A percentile compares a stretch with the other conserved stretches of the same genome.
Conservation (phyloP, 2,113 vertebrate genomes). For the Gadus chalcogrammus region DNA sequence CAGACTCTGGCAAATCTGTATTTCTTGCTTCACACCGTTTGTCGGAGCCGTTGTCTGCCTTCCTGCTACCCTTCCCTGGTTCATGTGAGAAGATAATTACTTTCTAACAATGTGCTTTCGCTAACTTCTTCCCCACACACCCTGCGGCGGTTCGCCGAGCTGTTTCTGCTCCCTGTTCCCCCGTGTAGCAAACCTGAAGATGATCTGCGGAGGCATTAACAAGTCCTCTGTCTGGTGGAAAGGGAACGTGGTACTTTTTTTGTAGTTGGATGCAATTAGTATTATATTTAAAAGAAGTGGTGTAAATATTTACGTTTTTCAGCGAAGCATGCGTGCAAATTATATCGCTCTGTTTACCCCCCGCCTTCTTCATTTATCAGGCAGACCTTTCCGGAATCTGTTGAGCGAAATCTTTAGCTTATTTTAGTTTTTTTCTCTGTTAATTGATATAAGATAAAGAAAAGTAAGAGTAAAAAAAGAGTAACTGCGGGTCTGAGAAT, state of each 20-base stretch:
- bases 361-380: too few species aligned
- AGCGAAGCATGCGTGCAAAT: neutral
- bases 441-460: constrained; percentile 23
- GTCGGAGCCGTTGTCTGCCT: constrained; percentile 22
- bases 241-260: constrained; percentile 18
- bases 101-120: constrained; percentile 48
- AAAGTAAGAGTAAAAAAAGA: constrained; percentile 19
- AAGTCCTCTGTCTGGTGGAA: constrained; percentile 29
- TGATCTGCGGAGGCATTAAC: constrained; percentile 46
- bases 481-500: constrained; percentile 30
- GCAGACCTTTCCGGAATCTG: constrained; percentile 2
- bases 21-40: constrained; percentile 15
- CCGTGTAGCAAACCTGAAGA: constrained; percentile 42
- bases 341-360: neutral
- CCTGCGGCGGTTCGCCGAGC: constrained; percentile 39
- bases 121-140: constrained; percentile 29
- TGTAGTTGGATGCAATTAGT: constrained; percentile 12
- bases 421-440: neutral
- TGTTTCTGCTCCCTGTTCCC: constrained; percentile 39
- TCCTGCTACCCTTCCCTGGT: constrained; percentile 13
- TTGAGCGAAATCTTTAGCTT: constrained; percentile 17
- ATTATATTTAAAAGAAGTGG: neutral
- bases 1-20: neutral
- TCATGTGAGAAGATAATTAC: constrained; percentile 51
- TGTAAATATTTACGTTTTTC: constrained; percentile 15